phyloP scores from a whole-genome alignment of 2,888 invertebrate species.

The Tanypteryx hageni region DNA sequence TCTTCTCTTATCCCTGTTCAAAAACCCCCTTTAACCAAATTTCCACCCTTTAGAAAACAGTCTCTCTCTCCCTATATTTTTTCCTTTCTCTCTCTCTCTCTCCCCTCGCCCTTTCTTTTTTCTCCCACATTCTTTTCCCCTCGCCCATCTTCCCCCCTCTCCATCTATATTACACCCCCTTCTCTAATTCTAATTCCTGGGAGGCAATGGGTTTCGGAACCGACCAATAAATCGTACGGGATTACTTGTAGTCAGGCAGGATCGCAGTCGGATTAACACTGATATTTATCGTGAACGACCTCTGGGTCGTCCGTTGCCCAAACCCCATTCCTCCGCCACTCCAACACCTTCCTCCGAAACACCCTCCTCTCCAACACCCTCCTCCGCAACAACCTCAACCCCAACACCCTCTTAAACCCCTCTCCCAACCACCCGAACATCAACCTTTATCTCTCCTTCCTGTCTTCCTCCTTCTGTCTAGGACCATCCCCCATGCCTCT shows the following conservation, averaged over 20 bases:
- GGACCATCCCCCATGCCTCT: too few species aligned
- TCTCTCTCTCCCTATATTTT: too few species aligned
- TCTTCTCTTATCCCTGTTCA: too few species aligned
- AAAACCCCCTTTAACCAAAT: too few species aligned
- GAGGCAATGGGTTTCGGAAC: conserved; percentile 34
- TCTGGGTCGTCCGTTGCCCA: conserved; percentile 14
- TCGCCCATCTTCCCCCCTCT: neutral
- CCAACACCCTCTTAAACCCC: too few species aligned
- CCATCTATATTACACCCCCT: neutral
- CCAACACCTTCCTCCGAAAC: neutral
- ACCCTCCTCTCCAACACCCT: neutral
- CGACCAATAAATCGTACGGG: conserved; percentile 38
- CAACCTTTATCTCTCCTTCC: too few species aligned
- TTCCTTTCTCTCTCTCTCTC: too few species aligned
- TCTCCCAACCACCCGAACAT: too few species aligned
- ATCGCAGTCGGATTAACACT: conserved; percentile 30
- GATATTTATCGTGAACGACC: conserved; percentile 42
- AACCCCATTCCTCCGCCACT: conserved; percentile 9
- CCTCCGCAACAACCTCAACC: too few species aligned
- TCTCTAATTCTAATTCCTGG: conserved; percentile 29
- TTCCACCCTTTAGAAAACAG: too few species aligned
- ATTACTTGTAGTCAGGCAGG: conserved; percentile 45
- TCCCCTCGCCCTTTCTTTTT: too few species aligned
- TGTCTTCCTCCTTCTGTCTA: too few species aligned
- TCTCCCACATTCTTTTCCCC: neutral